Evolutionary conservation across 2,888 invertebrate genomes (phyloP), one percentile per base, ranked within the genome.

Genomic region (Endomychus coccineus): DNA sequence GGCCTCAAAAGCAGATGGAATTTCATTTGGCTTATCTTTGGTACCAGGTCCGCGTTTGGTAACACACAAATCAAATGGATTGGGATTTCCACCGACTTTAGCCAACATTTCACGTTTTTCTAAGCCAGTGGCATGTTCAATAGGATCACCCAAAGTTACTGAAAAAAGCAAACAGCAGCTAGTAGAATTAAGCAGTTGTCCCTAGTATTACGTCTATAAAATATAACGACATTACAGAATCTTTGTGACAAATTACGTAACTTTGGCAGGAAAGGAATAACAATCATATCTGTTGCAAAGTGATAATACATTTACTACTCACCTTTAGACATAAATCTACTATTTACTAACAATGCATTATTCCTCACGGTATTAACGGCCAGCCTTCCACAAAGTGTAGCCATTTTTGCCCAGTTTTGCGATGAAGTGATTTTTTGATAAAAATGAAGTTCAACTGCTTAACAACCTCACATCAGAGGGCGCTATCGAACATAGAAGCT

Each of bases 101-200:
- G 91, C 89, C 48, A 94, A 68, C 51, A 95, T 68, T 69, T 95
- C 92, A 58, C 82, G 82, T 67, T 90, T 87, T 63, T 95, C 94
- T 48, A 90, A 62, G 53, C 96, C 96, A 16, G 94, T 94, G 14
- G 94, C 88, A 62, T 91, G 89, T 58, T 95, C 95, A 56, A 94
- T 48, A 16, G 90, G 86, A 61, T 94, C 90, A 29, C 88, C 80
- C 79, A 88, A 79, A 71, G 77, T 59, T 16, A 57, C 83, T 84
- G 59, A 6, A 58, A 63, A 28, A 41, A 43, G 43, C 39, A 44
- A 25, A 10, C 21, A 21, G 21, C n/a, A 21, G 21, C 21, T 21
- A 7, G 7, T 21, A 21, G n/a, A 21, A n/a, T n/a, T n/a, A n/a
- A n/a, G n/a, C n/a, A n/a, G n/a, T n/a, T n/a, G n/a, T n/a, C n/a